Conservation (phyloP, 2,113 vertebrate genomes). For the Macaca nemestrina region DNA sequence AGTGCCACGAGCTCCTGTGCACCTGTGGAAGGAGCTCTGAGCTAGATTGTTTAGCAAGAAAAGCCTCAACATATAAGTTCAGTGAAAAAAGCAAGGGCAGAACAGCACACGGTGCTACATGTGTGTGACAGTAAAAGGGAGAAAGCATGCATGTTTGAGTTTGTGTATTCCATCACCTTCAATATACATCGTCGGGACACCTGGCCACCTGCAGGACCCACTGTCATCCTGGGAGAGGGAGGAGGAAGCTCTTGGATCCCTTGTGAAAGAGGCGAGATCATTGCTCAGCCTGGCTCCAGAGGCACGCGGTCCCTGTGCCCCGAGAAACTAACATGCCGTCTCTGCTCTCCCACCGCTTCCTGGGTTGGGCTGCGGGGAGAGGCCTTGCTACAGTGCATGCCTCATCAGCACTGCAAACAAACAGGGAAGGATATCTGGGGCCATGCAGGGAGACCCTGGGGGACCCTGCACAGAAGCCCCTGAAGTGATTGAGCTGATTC, state of each 20-base stretch:
- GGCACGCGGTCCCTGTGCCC: background rate
- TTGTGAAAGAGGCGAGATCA: too few relatives aligned
- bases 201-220: background rate
- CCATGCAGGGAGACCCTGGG: background rate
- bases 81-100: background rate
- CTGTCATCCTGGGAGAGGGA: background rate
- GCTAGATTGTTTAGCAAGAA: background rate
- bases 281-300: background rate
- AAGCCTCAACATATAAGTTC: background rate
- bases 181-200: background rate
- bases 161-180: background rate
- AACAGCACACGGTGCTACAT: background rate
- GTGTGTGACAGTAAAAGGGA: background rate
- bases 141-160: background rate
- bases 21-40: background rate
- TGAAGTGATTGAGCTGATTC: background rate
- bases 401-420: background rate
- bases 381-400: too few relatives aligned
- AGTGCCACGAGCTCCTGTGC: background rate
- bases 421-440: rapidly evolving
- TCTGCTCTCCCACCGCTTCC: background rate
- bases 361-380: background rate
- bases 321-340: rapidly evolving
- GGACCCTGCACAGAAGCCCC: background rate
- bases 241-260: background rate